Evolutionary conservation across 2,113 vertebrate genomes (phyloP), one percentile per base, ranked within the genome.

Genomic region (Gambusia holbrooki): DNA sequence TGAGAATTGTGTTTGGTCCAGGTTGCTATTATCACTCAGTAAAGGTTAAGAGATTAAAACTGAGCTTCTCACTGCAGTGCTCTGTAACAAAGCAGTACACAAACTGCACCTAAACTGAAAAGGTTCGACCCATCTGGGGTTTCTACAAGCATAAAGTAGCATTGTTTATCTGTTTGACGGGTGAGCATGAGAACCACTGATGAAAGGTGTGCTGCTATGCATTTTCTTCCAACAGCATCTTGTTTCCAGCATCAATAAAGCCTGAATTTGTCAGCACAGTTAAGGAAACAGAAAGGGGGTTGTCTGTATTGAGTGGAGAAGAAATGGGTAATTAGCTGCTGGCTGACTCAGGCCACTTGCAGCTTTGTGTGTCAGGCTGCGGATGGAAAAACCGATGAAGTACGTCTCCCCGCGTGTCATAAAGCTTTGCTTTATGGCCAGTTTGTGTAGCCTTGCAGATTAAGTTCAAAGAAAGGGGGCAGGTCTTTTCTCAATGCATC

Each of bases 391-490:
- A 78, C 84, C 81, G 45, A 92, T 92, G 90, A 92, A 88, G 90
- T 84, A 74, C 84, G 73, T 91, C 91, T 93, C 85, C 66, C 27
- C 4, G 89, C 83, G 84, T 89, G 88, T 92, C 90, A 92, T 93
- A 93, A 93, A 93, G 89, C 86, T 85, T 82, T 89, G 77, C 85
- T 93, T 94, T 92, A 94, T 92, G 89, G 88, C 85, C 84, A 70
- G 93, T 91, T 92, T 93, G 89, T 93, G 89, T 91, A 92, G 90
- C 89, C 87, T 79, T 80, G 89, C 89, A 93, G 93, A 94, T 94
- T 92, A 93, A 91, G 85, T 92, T 94, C 86, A 93, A 91, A 93
- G 91, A 91, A 83, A 92, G 88, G 90, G 69, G 60, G 84, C 80
- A 71, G 33, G 79, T 89, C 81, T 91, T 82, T 90, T 89, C 80